A percentile compares a stretch with the other conserved stretches of the same genome.
Evolutionary conservation across 1,140 invertebrate species (phyloP).

Genomic region (Nymphalis io): DNA sequence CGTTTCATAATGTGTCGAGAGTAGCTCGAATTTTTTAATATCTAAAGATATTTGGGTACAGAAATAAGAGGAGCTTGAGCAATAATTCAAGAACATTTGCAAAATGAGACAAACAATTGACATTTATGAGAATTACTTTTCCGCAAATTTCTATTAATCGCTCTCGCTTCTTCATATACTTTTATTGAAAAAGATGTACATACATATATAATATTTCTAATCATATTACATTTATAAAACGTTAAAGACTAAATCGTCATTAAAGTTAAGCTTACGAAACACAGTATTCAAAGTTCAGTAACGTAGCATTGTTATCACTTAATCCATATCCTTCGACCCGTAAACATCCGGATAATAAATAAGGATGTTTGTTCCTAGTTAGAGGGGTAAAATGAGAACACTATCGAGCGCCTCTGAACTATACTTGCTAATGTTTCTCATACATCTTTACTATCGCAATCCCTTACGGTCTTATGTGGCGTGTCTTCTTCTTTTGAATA

Average conservation of each 20-base stretch:
- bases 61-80: background rate
- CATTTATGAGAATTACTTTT: background rate
- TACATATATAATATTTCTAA: too few relatives aligned
- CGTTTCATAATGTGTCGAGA: too few relatives aligned
- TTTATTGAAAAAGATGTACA: too few relatives aligned
- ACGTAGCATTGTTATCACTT: background rate
- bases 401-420: background rate
- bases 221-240: too few relatives aligned
- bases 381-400: background rate
- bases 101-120: background rate
- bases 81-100: background rate
- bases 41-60: too few relatives aligned
- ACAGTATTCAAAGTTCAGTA: background rate
- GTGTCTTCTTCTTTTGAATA: too few relatives aligned
- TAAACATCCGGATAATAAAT: conserved; percentile 1
- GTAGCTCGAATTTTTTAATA: too few relatives aligned
- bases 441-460: background rate
- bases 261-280: too few relatives aligned
- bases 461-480: background rate
- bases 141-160: too few relatives aligned
- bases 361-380: background rate
- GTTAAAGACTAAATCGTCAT: too few relatives aligned
- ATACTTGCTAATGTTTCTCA: background rate
- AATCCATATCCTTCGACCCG: background rate
- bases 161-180: too few relatives aligned